Evolutionary conservation across 2,113 vertebrate species (phyloP).

Genomic region (Mungos mungo): DNA sequence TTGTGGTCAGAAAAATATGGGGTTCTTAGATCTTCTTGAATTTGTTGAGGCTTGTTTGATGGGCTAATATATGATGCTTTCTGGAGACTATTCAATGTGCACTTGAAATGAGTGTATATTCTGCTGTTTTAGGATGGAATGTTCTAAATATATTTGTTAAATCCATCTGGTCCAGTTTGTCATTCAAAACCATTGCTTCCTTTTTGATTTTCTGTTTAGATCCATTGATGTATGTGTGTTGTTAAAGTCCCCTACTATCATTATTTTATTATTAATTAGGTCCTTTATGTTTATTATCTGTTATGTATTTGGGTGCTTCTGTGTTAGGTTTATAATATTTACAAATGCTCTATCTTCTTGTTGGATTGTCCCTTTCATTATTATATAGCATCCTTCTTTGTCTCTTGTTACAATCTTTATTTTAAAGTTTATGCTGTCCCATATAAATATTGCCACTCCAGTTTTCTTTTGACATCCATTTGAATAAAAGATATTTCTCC

Average conservation of each 20-base stretch:
- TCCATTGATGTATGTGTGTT: neutral
- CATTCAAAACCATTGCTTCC: neutral
- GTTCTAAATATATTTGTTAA: neutral
- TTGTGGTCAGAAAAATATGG: neutral
- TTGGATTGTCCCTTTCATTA: neutral
- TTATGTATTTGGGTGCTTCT: neutral
- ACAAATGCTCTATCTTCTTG: neutral
- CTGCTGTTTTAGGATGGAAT: neutral
- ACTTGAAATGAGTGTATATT: too few relatives aligned
- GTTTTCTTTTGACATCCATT: neutral
- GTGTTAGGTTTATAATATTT: neutral
- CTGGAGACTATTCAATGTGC: too few relatives aligned
- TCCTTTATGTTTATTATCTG: neutral
- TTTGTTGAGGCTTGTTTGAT: too few relatives aligned
- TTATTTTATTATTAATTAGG: neutral
- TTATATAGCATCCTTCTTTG: neutral
- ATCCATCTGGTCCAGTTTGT: neutral
- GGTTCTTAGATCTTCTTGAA: neutral
- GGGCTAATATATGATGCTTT: too few relatives aligned
- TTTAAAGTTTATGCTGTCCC: neutral
- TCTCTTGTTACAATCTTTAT: neutral
- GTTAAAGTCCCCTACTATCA: neutral
- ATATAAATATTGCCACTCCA: too few relatives aligned
- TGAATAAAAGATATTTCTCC: neutral
- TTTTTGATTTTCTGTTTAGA: neutral